These are phyloP conservation scores for Equus przewalskii DNA, from an alignment of 2,113 vertebrate species.

Conservation along the genomic window DNA sequence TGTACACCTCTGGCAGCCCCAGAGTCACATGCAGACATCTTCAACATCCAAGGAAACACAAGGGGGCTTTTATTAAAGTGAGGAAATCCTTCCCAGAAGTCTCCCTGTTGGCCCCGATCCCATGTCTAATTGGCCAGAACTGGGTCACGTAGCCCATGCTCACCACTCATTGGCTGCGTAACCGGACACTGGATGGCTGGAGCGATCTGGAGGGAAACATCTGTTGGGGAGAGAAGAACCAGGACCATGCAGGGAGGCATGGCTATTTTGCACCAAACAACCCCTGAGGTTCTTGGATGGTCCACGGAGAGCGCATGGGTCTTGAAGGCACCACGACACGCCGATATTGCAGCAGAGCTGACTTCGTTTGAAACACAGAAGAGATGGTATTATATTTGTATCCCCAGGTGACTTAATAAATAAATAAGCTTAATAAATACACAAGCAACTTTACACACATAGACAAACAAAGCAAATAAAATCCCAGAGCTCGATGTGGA, in stretches of 20 bases:
- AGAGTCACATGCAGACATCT: not conserved
- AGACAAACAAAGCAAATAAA: constrained; percentile 14
- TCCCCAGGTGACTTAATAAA: not conserved
- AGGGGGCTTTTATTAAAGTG: not conserved
- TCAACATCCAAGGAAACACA: not conserved
- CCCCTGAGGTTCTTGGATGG: not conserved
- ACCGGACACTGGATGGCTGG: not conserved
- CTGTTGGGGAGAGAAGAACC: not conserved
- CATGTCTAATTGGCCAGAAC: not conserved
- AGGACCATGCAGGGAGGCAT: not conserved
- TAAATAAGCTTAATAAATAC: not conserved
- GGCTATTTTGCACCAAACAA: not conserved
- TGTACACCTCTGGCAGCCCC: not conserved
- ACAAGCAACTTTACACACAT: not conserved
- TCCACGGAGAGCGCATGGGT: not conserved
- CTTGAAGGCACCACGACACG: not conserved
- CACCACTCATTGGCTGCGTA: not conserved
- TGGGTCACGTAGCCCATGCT: not conserved
- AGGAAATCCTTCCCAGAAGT: not conserved
- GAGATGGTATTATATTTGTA: not conserved
- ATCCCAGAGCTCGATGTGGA: not conserved
- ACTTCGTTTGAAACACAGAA: not conserved
- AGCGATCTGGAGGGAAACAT: not conserved
- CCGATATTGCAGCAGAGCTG: not conserved
- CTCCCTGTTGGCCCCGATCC: not conserved